Evolutionary conservation across 2,888 invertebrate genomes (phyloP), one percentile per base, ranked within the genome.

Genomic region (Drosophila diplacantha): DNA sequence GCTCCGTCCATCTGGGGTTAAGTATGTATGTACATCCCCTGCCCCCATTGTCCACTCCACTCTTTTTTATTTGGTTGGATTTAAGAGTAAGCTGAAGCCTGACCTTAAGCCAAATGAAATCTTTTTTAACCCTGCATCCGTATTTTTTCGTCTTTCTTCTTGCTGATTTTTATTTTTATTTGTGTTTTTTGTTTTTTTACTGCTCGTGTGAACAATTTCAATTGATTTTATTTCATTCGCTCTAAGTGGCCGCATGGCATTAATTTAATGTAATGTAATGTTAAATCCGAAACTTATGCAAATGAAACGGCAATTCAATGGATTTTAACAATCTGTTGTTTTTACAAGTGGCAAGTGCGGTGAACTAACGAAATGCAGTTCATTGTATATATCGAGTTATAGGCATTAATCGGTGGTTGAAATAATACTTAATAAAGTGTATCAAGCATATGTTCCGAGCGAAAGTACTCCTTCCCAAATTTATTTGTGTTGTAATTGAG

Each of bases 231-330:
- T 38, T 59, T 22, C 34, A 58, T 76, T 72, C 52, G 38, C 51
- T 34, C 51, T 62, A 77, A 80, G 74, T 80, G 74, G 62, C 80
- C 72, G 69, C 66, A 63, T 72, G 81, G 68, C 60, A 58, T 72
- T 77, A 68, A 77, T 73, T 64, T 71, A 66, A 77, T 72, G 68
- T 61, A 66, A 62, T 62, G 59, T 39, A 31, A 63, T 43, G 51
- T 43, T 29, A 29, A 47, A 22, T 47, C 35, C 41, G 59, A 62
- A 74, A 75, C 73, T 69, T 81, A 81, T 81, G 83, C 74, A 77
- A 80, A 80, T 77, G 47, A 66, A 82, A 69, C 63, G 64, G 53
- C 39, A 62, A 76, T 82, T 61, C 68, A 69, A 70, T 74, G 54
- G 71, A 82, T 76, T 72, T 80, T 60, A 70, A 76, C 58, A 59